Evolutionary conservation across 92 coral and sea anemone species (phyloP).

Genomic region (Epizoanthus stellaris): DNA sequence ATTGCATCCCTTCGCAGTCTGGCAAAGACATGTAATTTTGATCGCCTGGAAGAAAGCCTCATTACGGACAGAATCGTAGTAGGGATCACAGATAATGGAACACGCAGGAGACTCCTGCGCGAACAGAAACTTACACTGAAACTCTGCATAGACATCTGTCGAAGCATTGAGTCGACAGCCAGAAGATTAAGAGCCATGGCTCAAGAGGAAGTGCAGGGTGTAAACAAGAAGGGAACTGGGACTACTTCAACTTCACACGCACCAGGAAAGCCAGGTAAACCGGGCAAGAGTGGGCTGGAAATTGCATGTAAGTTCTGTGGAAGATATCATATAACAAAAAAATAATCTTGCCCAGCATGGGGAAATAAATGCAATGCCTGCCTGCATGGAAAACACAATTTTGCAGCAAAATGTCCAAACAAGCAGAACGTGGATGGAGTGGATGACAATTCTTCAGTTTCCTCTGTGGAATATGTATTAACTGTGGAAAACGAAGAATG

Average conservation of each 20-base stretch:
- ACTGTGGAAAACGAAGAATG: too few species aligned
- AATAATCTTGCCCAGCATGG: constrained; percentile 51
- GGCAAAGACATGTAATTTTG: constrained; percentile 46
- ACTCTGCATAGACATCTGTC: constrained; percentile 45
- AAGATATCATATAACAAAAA: constrained; percentile 29
- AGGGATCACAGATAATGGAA: constrained; percentile 18
- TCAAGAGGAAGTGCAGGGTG: background rate
- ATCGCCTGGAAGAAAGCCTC: constrained; percentile 5
- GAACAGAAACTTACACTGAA: constrained; percentile 31
- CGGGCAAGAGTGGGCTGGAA: background rate
- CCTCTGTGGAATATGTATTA: too few species aligned
- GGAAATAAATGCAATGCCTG: constrained; percentile 45
- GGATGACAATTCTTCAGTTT: too few species aligned
- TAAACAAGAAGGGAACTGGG: background rate
- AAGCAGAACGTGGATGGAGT: too few species aligned
- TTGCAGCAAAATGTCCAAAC: constrained; percentile 40
- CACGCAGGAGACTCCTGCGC: constrained; percentile 17
- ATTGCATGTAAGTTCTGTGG: constrained; percentile 47
- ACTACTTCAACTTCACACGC: background rate
- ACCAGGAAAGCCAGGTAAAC: background rate
- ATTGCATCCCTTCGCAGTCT: constrained; percentile 31
- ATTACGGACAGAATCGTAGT: constrained; percentile 17
- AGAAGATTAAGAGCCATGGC: background rate
- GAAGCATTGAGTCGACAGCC: background rate
- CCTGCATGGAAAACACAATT: constrained; percentile 43